Conservation (phyloP, 2,797 vertebrate species). For the Gallinago nigripennis region DNA sequence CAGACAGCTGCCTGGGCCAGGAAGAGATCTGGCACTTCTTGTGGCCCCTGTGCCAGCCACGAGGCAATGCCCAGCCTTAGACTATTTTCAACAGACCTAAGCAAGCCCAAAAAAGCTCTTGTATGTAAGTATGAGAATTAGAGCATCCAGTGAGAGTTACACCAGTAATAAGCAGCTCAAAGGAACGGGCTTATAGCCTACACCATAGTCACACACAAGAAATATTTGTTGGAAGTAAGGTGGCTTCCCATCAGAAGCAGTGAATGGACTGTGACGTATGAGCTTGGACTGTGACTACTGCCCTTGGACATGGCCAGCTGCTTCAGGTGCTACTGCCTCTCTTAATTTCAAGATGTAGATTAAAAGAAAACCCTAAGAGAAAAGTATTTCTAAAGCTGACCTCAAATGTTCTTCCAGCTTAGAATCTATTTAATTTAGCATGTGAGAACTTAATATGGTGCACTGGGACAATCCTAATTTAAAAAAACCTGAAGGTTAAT, state of each 20-base stretch:
- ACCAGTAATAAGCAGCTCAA: not conserved
- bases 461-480: not conserved
- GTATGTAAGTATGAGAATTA: not conserved
- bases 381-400: not conserved
- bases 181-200: not conserved
- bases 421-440: not conserved
- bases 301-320: not conserved
- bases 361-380: not conserved
- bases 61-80: not conserved
- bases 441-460: not conserved
- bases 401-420: not conserved
- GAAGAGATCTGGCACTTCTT: not conserved
- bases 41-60: not conserved
- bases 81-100: not conserved
- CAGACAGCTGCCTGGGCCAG: not conserved
- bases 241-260: not conserved
- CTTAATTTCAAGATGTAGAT: not conserved
- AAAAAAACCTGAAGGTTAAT: constrained; percentile 3
- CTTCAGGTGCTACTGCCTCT: not conserved
- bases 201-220: not conserved
- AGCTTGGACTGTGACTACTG: not conserved
- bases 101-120: not conserved
- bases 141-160: not conserved
- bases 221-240: not conserved
- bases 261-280: not conserved